Base-by-base conservation (phyloP, 2,797 vertebrate species). In the Columba guinea region DNA sequence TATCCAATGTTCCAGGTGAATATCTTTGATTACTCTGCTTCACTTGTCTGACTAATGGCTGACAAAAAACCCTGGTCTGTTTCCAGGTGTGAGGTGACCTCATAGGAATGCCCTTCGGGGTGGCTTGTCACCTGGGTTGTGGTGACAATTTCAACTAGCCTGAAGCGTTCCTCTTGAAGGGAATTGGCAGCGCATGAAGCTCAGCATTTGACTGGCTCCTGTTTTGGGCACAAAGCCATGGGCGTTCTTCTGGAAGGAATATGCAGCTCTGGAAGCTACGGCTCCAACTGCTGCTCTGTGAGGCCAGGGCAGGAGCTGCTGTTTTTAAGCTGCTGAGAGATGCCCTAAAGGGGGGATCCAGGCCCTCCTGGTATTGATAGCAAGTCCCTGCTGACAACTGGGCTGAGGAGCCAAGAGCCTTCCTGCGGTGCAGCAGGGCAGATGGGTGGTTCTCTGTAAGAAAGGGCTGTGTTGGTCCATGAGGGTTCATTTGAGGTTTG, bases 11-110 rank as follows among this genome's bases (percentile, higher is more conserved):
- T 51, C 64, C 55, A 24, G 7, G 18, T 16, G 27, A 41, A 51
- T 58, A 32, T 28, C 71, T 26, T n/a, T 74, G 0, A 5, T 0
- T 7, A 11, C 28, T 6, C 26, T 53, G 60, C 23, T 51, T 90
- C 28, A 10, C 9, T 32, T 19, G 12, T 73, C 15, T 34, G 39
- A 35, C 46, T 41, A 14, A 35, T 9, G 11, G 26, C 9, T 64
- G 67, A 53, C 55, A 23, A 56, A 81, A 79, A 48, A 2, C 34
- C 53, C 69, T 53, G 27, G 5, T 65, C 46, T 77, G 35, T 8
- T 37, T 78, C 23, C 74, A 67, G 49, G 15, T 55, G 34, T 46
- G 64, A 69, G 41, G 37, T 53, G 41, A 86, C 37, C 37, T 74
- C 48, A 15, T 4, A 65, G 24, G 10, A 90, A 80, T n/a, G 59